Evolutionary conservation across 1,140 invertebrate species (phyloP).

Genomic region (Apocrypta bakeri): DNA sequence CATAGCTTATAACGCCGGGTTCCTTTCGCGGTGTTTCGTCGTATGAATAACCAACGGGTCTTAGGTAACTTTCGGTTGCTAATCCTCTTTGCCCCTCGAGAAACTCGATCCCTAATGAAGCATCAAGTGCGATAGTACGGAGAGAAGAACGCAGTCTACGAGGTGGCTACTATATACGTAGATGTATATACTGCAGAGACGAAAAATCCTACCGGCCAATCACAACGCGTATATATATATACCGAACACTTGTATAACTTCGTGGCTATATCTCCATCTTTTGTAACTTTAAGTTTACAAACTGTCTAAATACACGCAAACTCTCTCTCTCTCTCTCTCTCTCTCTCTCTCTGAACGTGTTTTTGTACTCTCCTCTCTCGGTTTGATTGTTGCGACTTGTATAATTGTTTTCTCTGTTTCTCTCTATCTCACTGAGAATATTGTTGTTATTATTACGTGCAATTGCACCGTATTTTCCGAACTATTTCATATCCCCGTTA

Average conservation of each 20-base stretch:
- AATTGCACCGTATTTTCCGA: background rate
- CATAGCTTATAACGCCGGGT: no score
- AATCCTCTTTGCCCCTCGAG: background rate
- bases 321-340: background rate
- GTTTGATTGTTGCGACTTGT: background rate
- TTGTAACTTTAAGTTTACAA: constrained; percentile 29
- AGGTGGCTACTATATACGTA: no score
- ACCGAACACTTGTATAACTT: constrained; percentile 16
- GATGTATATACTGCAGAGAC: background rate
- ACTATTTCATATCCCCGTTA: background rate
- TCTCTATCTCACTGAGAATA: background rate
- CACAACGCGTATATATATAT: no score
- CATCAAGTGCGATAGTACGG: constrained; percentile 39
- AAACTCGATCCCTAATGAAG: constrained; percentile 45
- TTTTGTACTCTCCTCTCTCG: background rate
- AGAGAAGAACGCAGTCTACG: background rate
- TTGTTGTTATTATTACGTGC: background rate
- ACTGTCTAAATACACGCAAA: constrained; percentile 38
- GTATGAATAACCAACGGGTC: constrained; percentile 26
- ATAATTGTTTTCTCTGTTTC: background rate
- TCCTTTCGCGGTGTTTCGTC: background rate
- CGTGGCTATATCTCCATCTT: background rate
- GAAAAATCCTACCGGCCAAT: constrained; percentile 32
- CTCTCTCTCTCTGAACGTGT: background rate
- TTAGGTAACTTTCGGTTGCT: constrained; percentile 24